A percentile compares a stretch with the other conserved stretches of the same genome.
phyloP scores from a whole-genome alignment of 2,888 invertebrate species.

The Mechanitis messenoides region DNA sequence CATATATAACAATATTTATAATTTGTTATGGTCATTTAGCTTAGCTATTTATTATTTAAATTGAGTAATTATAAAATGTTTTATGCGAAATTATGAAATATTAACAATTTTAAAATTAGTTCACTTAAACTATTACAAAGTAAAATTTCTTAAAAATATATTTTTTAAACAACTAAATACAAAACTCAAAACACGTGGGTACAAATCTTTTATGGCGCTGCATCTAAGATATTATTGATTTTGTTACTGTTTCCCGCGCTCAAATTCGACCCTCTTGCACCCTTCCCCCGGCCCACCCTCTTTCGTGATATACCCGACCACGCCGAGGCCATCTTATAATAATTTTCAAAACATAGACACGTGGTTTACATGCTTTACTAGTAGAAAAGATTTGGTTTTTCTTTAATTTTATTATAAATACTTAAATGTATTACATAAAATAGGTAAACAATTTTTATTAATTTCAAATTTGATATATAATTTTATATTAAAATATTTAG shows the following conservation, averaged over 20 bases:
- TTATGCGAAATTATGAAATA: too few species aligned
- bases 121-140: too few species aligned
- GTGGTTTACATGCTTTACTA: constrained; percentile 34
- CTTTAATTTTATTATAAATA: neutral
- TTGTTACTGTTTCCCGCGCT: constrained; percentile 46
- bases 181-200: neutral
- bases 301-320: constrained; percentile 18
- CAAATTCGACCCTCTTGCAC: constrained; percentile 32
- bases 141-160: too few species aligned
- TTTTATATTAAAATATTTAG: too few species aligned
- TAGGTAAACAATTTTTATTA: too few species aligned
- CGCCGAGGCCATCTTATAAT: constrained; percentile 26
- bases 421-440: too few species aligned
- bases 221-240: constrained; percentile 45
- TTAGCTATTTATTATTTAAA: too few species aligned
- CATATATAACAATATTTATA: too few species aligned
- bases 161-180: neutral
- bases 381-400: neutral
- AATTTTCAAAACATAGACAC: constrained; percentile 47
- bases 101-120: too few species aligned
- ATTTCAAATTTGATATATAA: too few species aligned
- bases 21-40: too few species aligned
- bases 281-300: constrained; percentile 27
- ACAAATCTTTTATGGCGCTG: constrained; percentile 34
- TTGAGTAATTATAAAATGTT: too few species aligned